Conservation (phyloP, 2,797 vertebrate genomes). For the Myotis daubentonii region DNA sequence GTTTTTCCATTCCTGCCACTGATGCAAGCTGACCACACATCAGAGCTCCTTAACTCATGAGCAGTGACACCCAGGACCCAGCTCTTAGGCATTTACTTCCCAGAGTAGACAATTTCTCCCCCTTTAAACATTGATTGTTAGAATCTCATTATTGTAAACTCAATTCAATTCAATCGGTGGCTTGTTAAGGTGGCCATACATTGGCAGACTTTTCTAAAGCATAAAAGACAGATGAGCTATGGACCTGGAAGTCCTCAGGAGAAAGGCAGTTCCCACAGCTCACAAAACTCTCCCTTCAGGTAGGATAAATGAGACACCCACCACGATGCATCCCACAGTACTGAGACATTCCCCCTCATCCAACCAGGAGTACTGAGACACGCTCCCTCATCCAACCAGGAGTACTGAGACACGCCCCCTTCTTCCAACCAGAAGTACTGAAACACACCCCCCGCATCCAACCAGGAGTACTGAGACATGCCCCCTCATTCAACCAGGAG, state of each 20-base stretch:
- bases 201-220: background rate
- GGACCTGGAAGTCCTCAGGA: background rate
- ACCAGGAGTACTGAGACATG: background rate
- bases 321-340: background rate
- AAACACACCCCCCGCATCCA: background rate
- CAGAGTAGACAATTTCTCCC: background rate
- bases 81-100: constrained; percentile 1
- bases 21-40: background rate
- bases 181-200: background rate
- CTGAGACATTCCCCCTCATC: background rate
- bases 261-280: background rate
- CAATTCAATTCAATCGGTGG: background rate
- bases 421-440: background rate
- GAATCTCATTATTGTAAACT: constrained; percentile 34
- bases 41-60: background rate
- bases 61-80: background rate
- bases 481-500: background rate
- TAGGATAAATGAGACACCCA: background rate
- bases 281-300: background rate
- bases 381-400: background rate
- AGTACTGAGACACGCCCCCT: background rate
- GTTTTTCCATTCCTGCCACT: background rate
- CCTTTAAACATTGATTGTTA: constrained; percentile 51
- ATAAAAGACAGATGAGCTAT: background rate
- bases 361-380: background rate